Percentiles rank a stretch among this genome's conserved stretches.
Conservation (phyloP, 2,113 vertebrate genomes). For the Echinops telfairi region DNA sequence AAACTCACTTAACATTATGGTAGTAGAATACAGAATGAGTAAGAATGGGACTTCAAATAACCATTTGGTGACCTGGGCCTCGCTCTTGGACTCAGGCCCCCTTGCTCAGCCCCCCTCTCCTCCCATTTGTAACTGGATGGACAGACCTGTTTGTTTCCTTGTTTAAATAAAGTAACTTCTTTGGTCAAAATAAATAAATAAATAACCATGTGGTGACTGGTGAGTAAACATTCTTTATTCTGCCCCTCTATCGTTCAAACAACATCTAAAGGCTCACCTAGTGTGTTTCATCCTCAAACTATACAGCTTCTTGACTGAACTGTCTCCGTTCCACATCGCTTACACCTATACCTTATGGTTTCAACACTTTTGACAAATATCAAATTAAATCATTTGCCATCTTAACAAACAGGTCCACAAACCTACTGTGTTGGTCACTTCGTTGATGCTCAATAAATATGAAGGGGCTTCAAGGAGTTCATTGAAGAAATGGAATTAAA, state of each 20-base stretch:
- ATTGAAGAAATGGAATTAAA: no score
- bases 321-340: background rate
- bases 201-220: background rate
- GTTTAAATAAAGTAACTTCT: no score
- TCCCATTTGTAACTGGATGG: no score
- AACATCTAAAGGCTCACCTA: background rate
- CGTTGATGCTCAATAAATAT: background rate
- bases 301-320: background rate
- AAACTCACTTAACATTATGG: background rate
- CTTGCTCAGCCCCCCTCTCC: no score
- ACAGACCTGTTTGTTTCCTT: no score
- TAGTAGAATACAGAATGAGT: background rate
- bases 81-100: no score
- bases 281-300: background rate
- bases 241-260: conserved; percentile 21
- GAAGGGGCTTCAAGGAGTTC: no score
- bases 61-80: no score
- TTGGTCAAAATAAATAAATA: no score
- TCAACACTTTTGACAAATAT: background rate
- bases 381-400: conserved; percentile 5
- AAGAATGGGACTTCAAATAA: conserved; percentile 41
- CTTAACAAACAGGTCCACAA: background rate
- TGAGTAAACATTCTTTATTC: background rate
- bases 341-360: background rate
- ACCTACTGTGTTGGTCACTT: background rate